Evolutionary conservation across 2,888 invertebrate species (phyloP).

Genomic region (Andricus quercusramuli): DNA sequence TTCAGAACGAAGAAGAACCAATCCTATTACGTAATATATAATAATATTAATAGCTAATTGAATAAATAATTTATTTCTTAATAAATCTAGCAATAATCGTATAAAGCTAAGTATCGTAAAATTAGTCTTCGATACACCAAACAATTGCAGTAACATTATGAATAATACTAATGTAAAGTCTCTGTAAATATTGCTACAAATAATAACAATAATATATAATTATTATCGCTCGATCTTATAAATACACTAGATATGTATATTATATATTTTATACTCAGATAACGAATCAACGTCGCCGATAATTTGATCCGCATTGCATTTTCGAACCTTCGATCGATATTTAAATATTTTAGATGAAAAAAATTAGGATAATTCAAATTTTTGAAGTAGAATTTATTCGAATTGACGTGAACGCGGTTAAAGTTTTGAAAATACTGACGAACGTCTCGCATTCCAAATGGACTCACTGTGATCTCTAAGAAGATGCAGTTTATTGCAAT

Average conservation of each 20-base stretch:
- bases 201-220: neutral
- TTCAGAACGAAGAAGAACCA: neutral
- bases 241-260: conserved; percentile 19
- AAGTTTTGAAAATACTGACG: neutral
- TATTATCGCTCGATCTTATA: conserved; percentile 32
- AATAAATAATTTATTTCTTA: conserved; percentile 13
- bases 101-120: conserved; percentile 14
- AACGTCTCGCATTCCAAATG: conserved; percentile 15
- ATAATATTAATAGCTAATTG: neutral
- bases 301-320: conserved; percentile 2
- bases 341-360: neutral
- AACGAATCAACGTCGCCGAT: conserved; percentile 20
- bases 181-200: conserved; percentile 32
- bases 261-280: conserved; percentile 34
- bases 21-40: conserved; percentile 1
- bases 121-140: conserved; percentile 37
- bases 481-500: conserved; percentile 14
- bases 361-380: neutral
- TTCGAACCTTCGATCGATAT: conserved; percentile 6
- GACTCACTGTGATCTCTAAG: conserved; percentile 8
- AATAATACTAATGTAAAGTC: conserved; percentile 17
- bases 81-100: conserved; percentile 6
- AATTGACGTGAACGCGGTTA: neutral
- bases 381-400: neutral
- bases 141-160: conserved; percentile 23